phyloP scores from a whole-genome alignment of 35 echinoderm and acorn worm genomes.

The Stichopus chloronotus region DNA sequence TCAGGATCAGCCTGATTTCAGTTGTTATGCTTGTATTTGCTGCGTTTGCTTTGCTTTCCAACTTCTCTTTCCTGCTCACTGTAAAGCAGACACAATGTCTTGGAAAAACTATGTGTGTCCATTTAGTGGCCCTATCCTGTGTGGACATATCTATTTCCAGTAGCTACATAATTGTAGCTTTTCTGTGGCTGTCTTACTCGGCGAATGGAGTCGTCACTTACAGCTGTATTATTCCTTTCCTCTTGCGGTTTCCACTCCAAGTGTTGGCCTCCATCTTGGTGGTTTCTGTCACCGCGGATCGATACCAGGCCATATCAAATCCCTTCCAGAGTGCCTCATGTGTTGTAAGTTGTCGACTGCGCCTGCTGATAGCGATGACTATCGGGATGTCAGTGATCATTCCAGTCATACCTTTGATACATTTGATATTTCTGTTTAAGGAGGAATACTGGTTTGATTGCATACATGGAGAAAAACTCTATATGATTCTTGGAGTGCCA shows the following conservation, averaged over 20 bases:
- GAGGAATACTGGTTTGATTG: background rate
- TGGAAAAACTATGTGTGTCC: background rate
- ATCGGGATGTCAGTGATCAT: background rate
- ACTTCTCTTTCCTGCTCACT: background rate
- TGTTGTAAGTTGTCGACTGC: background rate
- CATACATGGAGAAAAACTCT: background rate
- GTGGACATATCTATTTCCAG: background rate
- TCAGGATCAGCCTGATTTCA: too few relatives aligned
- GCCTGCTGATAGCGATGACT: background rate
- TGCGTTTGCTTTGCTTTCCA: background rate
- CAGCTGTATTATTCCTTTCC: background rate
- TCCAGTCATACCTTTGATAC: background rate
- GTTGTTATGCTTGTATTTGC: background rate
- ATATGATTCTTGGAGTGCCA: background rate
- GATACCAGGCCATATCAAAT: background rate
- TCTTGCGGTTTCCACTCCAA: conserved; percentile 1
- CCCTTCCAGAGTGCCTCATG: background rate
- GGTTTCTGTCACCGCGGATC: background rate
- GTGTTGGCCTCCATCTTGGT: background rate
- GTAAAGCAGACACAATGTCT: background rate
- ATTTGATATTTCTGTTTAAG: background rate
- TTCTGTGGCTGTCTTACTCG: background rate
- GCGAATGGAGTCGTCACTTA: background rate
- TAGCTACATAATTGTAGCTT: background rate
- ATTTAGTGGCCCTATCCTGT: background rate